A percentile compares a stretch with the other conserved stretches of the same genome.
Conservation (phyloP, 1,140 invertebrate species). For the Rhyzopertha dominica region DNA sequence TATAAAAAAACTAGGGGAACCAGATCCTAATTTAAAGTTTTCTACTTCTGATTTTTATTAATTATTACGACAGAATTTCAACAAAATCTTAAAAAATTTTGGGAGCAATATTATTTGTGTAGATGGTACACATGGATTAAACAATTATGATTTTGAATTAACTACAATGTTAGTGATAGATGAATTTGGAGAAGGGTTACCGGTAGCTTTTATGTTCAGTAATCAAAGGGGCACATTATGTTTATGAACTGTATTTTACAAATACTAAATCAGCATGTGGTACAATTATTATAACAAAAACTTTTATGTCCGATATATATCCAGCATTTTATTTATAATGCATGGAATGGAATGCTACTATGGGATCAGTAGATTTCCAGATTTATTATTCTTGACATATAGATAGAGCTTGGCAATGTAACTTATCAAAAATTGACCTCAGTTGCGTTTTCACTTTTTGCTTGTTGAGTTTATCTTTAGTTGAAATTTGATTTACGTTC, state of each 20-base stretch:
- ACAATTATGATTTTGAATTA: constrained; percentile 21
- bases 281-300: constrained; percentile 12
- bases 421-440: too few species aligned
- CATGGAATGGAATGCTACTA: too few species aligned
- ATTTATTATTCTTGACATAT: too few species aligned
- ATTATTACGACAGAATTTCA: constrained; percentile 18
- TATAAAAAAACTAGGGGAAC: constrained; percentile 18
- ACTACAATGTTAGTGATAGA: constrained; percentile 21
- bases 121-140: constrained; percentile 19
- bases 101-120: constrained; percentile 15
- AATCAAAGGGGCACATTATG: constrained; percentile 17
- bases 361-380: too few species aligned
- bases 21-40: constrained; percentile 11
- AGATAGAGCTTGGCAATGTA: too few species aligned
- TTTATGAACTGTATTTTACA: constrained; percentile 18
- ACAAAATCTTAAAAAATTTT: constrained; percentile 17
- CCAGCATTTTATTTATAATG: too few species aligned
- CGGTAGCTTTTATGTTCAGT: constrained; percentile 20
- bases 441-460: too few species aligned
- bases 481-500: too few species aligned
- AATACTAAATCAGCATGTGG: constrained; percentile 7
- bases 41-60: constrained; percentile 16
- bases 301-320: constrained; percentile 24
- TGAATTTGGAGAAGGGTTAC: constrained; percentile 21
- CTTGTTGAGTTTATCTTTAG: too few species aligned